phyloP scores from a whole-genome alignment of 2,113 vertebrate species.

The Tyto alba region DNA sequence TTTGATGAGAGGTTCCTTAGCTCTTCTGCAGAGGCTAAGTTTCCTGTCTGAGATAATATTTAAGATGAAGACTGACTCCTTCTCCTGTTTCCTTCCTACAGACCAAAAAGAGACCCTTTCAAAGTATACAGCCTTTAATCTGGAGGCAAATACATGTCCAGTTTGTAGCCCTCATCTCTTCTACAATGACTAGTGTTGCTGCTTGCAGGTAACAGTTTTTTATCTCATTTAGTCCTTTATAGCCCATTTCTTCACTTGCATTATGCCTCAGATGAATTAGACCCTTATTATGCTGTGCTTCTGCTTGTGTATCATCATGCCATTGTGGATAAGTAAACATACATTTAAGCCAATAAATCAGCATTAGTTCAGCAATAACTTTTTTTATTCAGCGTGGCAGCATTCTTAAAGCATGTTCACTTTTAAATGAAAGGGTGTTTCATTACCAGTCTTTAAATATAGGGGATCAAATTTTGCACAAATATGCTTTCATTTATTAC shows the following conservation, averaged over 20 bases:
- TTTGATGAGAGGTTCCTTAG: constrained; percentile 31
- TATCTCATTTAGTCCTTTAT: not conserved
- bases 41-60: constrained; percentile 32
- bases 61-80: not conserved
- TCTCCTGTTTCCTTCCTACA: constrained; percentile 31
- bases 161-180: not conserved
- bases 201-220: not conserved
- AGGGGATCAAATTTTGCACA: not conserved
- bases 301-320: not conserved
- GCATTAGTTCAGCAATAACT: not conserved
- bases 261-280: not conserved
- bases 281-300: not conserved
- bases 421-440: not conserved
- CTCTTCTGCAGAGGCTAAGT: not conserved
- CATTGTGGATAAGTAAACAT: not conserved
- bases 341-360: not conserved
- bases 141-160: not conserved
- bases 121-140: not conserved
- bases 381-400: not conserved
- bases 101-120: not conserved
- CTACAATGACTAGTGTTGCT: not conserved
- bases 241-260: not conserved
- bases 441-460: not conserved
- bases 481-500: not conserved
- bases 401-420: not conserved